A percentile compares a stretch with the other conserved stretches of the same genome.
Evolutionary conservation across 2,113 vertebrate genomes (phyloP).

Genomic region (Hiodon tergisus): DNA sequence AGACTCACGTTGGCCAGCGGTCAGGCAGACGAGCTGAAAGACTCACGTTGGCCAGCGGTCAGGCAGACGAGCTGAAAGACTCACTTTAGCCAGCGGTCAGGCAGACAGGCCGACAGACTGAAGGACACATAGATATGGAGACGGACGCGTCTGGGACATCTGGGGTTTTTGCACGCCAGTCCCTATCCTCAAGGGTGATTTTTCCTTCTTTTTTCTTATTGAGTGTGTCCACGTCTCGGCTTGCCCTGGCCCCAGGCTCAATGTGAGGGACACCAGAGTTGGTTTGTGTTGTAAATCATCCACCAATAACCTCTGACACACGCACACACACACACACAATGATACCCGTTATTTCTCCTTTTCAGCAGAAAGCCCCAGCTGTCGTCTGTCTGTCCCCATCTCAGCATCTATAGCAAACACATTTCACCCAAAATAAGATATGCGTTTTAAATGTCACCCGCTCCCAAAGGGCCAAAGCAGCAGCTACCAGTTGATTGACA

Average conservation of each 20-base stretch:
- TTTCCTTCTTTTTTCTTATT: slow-evolving; percentile 20
- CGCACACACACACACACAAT: slow-evolving; percentile 18
- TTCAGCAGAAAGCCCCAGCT: slow-evolving; percentile 47
- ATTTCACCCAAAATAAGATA: slow-evolving; percentile 58
- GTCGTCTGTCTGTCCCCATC: slow-evolving; percentile 52
- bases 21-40: neutral
- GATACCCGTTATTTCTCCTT: slow-evolving; percentile 45
- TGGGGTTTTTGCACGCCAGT: slow-evolving; percentile 24
- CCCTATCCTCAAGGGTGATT: slow-evolving; percentile 48
- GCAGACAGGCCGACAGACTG: neutral
- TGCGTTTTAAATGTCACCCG: slow-evolving; percentile 69
- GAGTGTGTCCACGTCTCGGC: neutral
- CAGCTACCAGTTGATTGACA: slow-evolving; percentile 68
- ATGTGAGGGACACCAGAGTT: slow-evolving; percentile 33
- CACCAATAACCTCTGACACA: slow-evolving; percentile 22
- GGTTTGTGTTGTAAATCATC: slow-evolving; percentile 41
- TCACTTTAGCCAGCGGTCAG: neutral
- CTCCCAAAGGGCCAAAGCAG: slow-evolving; percentile 60
- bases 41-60: neutral
- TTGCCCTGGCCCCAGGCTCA: neutral
- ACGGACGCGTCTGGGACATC: slow-evolving; percentile 23
- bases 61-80: neutral
- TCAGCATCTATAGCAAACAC: slow-evolving; percentile 47
- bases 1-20: neutral
- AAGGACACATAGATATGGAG: neutral